A percentile compares a stretch with the other conserved stretches of the same genome.
Conservation (phyloP, 2,888 invertebrate species). For the Eretmocerus hayati region DNA sequence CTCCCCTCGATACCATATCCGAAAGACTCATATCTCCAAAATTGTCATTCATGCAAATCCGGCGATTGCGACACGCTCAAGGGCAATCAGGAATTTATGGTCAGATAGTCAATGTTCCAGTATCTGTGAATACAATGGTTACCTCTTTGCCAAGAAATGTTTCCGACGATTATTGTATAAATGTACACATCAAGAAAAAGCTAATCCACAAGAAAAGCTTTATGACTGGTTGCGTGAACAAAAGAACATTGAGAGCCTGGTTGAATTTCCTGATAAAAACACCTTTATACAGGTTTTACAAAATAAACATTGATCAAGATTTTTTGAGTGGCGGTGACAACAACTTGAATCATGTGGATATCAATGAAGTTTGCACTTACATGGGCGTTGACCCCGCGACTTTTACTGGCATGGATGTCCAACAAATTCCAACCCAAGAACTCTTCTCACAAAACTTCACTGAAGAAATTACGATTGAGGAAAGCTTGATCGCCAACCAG, state of each 20-base stretch:
- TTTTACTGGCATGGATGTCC: no score
- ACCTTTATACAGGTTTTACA: conserved; percentile 19
- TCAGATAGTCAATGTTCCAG: conserved; percentile 16
- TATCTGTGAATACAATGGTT: conserved; percentile 7
- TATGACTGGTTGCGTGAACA: conserved; percentile 26
- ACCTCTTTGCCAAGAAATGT: conserved; percentile 21
- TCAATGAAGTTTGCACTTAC: no score
- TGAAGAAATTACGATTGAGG: conserved; percentile 21
- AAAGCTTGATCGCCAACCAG: conserved; percentile 21
- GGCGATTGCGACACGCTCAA: conserved; percentile 5
- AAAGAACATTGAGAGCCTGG: conserved; percentile 24
- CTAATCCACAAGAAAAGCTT: conserved; percentile 27
- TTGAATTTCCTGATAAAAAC: no score
- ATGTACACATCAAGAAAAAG: conserved; percentile 28
- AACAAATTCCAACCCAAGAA: no score
- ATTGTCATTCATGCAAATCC: conserved; percentile 14
- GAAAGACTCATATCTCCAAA: conserved; percentile 18
- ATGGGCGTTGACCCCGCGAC: no score
- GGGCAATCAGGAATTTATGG: conserved; percentile 13
- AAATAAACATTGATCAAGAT: conserved; percentile 4
- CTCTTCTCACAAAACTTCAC: conserved; percentile 20
- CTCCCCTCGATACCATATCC: conserved; percentile 8
- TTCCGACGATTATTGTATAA: conserved; percentile 30
- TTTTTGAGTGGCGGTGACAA: conserved; percentile 21
- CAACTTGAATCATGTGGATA: no score